Base-by-base conservation (phyloP, 37 sponge, comb jelly and placozoan species). In the Eunapius fragilis region DNA sequence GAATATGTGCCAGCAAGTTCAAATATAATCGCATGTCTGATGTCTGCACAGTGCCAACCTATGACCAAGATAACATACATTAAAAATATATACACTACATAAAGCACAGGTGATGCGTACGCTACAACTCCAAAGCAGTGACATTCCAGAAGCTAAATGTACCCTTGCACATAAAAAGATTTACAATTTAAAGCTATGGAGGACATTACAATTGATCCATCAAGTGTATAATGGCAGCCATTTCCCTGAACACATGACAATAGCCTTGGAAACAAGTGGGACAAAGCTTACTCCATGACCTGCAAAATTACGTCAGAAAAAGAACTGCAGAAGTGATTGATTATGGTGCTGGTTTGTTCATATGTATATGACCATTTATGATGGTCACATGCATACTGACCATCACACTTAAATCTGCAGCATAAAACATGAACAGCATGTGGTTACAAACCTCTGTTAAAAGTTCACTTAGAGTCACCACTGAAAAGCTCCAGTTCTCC, bases 401-500 rank as follows among this genome's bases (percentile, higher is more conserved):
- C n/a, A n/a, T n/a, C n/a, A n/a, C n/a, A n/a, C n/a, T n/a, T n/a
- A n/a, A n/a, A n/a, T n/a, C n/a, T n/a, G n/a, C n/a, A n/a, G n/a
- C n/a, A n/a, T n/a, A 2, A 41, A 47, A 37, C 13, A 76, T 31
- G 36, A 24, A 78, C 38, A 37, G 71, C 31, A 68, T 68, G 50
- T 70, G 37, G 75, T 27, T 36, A 23, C 14, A 34, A 12, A 95
- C 90, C 87, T 95, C 89, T 4, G 76, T 25, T 19, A 95, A 80
- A 17, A 95, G 71, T 12, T 95, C 95, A 76, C 83, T 89, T 58
- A 95, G 77, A 37, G 89, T 87, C 6, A 91, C 75, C 67, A 91
- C 68, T 30, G 96, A 93, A 72, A 95, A 93, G 12, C 80, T 80
- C 94, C 88, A 88, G 76, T 95, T 92, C 84, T 95, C 96, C 96